phyloP scores from a whole-genome alignment of 2,113 vertebrate species.

The Microtus montanus region DNA sequence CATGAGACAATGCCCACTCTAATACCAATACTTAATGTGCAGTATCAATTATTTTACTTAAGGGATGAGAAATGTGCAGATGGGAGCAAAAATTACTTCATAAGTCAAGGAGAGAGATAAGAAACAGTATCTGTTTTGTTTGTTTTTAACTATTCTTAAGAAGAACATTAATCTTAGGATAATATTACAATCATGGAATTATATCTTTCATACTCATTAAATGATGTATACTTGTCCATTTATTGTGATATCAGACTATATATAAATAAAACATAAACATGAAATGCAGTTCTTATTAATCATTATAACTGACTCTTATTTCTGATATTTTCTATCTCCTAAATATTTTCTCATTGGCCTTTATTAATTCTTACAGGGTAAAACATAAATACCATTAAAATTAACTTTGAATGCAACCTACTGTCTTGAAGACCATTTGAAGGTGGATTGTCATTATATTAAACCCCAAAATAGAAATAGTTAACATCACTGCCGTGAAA shows the following conservation, averaged over 20 bases:
- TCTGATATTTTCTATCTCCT: slow-evolving; percentile 41
- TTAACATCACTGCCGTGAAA: background rate
- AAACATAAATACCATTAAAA: slow-evolving; percentile 59
- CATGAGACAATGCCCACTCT: rapidly evolving
- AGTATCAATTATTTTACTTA: background rate
- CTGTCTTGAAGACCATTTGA: background rate
- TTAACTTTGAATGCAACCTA: slow-evolving; percentile 41
- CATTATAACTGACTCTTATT: background rate
- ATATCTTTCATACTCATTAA: background rate
- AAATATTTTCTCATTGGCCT: slow-evolving; percentile 31
- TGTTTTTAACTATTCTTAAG: background rate
- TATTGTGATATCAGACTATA: background rate
- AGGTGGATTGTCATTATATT: background rate
- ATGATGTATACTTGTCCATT: background rate
- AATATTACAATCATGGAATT: background rate
- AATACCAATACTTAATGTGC: background rate
- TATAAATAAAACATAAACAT: background rate
- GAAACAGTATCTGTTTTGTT: background rate
- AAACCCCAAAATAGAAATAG: slow-evolving; percentile 39
- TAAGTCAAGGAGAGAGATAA: rapidly evolving
- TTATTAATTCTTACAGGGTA: background rate
- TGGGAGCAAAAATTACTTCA: too few species aligned
- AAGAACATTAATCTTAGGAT: background rate
- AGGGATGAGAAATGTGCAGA: background rate
- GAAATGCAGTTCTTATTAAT: slow-evolving; percentile 13